Evolutionary conservation across 2,888 invertebrate species (phyloP).

Genomic region (Ophion ventricosus): DNA sequence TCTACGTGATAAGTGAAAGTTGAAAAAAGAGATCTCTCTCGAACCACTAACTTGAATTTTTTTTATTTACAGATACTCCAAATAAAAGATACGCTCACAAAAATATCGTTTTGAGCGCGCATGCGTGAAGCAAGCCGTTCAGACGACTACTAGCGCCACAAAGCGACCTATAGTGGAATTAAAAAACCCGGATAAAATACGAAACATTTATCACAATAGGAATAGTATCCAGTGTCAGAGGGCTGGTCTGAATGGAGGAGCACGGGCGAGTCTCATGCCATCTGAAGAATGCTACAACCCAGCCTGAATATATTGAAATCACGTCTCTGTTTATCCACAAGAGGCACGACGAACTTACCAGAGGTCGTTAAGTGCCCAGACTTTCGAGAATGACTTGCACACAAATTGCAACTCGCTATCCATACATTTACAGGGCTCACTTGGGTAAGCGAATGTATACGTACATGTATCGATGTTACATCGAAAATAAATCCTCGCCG

Average conservation of each 20-base stretch:
- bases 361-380: constrained; percentile 25
- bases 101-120: too few relatives aligned
- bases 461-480: constrained; percentile 4
- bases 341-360: constrained; percentile 25
- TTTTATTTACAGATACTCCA: too few relatives aligned
- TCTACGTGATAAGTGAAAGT: too few relatives aligned
- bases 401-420: constrained; percentile 37
- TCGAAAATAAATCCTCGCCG: constrained; percentile 14
- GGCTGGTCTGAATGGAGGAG: constrained; percentile 7
- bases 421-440: not conserved
- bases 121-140: too few relatives aligned
- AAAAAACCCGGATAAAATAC: too few relatives aligned
- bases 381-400: constrained; percentile 26
- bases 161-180: too few relatives aligned
- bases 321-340: constrained; percentile 26
- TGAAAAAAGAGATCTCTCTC: too few relatives aligned
- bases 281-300: constrained; percentile 33
- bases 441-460: not conserved
- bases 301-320: constrained; percentile 31
- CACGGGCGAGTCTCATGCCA: not conserved
- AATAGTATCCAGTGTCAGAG: too few relatives aligned
- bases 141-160: too few relatives aligned
- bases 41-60: too few relatives aligned
- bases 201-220: too few relatives aligned
- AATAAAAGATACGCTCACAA: too few relatives aligned